Percentiles rank a stretch among this genome's conserved stretches.
These are phyloP conservation scores for Pseudorhombus dupliciocellatus DNA, from an alignment of 2,113 vertebrate genomes.

Conservation along the genomic window DNA sequence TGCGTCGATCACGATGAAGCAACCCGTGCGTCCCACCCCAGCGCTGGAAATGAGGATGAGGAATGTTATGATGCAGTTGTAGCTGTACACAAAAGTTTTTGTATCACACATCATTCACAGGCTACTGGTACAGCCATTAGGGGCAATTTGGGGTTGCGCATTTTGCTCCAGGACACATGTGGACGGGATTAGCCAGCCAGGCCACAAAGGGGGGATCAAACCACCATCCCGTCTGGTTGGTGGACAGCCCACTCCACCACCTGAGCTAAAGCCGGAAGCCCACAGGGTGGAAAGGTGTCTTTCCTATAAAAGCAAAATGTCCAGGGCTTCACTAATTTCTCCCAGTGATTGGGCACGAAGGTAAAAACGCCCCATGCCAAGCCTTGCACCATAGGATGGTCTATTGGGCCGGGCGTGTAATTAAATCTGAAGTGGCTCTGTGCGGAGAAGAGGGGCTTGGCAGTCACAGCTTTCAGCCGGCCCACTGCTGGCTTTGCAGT, in stretches of 20 bases:
- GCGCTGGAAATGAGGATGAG: conserved; percentile 79
- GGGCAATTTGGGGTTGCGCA: not conserved
- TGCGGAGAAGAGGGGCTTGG: conserved; percentile 48
- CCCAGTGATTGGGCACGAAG: conserved; percentile 28
- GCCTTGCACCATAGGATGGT: conserved; percentile 38
- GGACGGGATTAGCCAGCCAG: not conserved
- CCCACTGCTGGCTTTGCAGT: conserved; percentile 54
- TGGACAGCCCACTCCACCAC: not conserved
- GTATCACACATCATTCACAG: not conserved
- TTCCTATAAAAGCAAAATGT: conserved; percentile 7
- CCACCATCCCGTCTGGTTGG: not conserved
- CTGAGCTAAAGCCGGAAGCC: not conserved
- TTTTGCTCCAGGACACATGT: not conserved
- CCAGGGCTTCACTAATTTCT: conserved; percentile 6
- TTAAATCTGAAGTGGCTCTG: conserved; percentile 68
- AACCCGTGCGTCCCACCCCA: conserved; percentile 97
- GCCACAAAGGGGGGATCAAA: not conserved
- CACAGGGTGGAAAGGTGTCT: not conserved
- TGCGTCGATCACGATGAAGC: conserved; percentile 99
- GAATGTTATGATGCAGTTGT: not conserved
- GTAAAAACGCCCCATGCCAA: conserved; percentile 44
- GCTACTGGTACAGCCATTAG: not conserved
- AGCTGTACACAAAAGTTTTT: not conserved
- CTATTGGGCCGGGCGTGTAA: conserved; percentile 58
- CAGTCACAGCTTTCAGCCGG: conserved; percentile 35